Evolutionary conservation across 2,113 vertebrate genomes (phyloP), one percentile per base, ranked within the genome.

Genomic region (Nanorana parkeri): DNA sequence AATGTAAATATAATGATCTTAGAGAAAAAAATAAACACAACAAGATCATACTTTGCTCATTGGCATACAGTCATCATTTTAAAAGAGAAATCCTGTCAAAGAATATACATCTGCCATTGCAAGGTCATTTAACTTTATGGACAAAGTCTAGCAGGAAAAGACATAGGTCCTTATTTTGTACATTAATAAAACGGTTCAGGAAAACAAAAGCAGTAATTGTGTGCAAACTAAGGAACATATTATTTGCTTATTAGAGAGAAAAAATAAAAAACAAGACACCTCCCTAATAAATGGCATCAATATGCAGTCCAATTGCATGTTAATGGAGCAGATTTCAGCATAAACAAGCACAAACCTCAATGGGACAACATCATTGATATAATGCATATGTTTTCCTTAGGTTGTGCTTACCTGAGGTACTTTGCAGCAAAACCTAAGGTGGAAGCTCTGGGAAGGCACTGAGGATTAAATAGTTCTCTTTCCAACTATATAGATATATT

Each of bases 381-480:
- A 91, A 91, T 92, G 88, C 87, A 87, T 90, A 93, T 91, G 93
- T 90, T 95, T n/a, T 95, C 95, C 95, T 97, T 96, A 97, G 96
- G 96, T 95, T 96, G 95, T 94, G 96, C 98, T 99, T 99, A 99
- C 98, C 98, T 99, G 97, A 93, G 96, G 96, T 91, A 93, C 95
- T 96, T 94, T 95, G 96, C 95, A 96, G 97, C 97, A 98, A 96
- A 98, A 98, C 97, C 96, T 99, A 99, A 98, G 96, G 95, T 98
- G 96, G 95, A 98, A 98, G 96, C 94, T 97, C 96, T 95, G 96
- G 97, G 95, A 94, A 92, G 96, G 96, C 96, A 96, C 97, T 97
- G 97, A 99, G 96, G 94, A 95, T 96, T 96, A 97, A 96, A 97
- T 96, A 96, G 93, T 95, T 94, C 95, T 95, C 94, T 96, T 95